These are phyloP conservation scores for Lottia scabra DNA, from an alignment of 2,888 invertebrate genomes.

Conservation along the genomic window DNA sequence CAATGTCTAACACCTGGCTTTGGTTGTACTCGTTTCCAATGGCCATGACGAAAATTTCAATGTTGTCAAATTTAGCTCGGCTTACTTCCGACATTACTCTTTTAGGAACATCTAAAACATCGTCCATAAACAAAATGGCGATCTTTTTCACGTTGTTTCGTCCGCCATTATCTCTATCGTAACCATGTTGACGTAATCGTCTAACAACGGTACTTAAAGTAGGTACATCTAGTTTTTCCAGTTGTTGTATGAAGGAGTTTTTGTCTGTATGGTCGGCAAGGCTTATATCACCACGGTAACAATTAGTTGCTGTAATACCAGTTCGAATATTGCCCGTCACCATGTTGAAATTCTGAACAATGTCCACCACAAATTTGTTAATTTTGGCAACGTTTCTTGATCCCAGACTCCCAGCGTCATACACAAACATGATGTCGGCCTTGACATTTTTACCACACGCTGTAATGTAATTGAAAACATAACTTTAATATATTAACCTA, in stretches of 20 bases:
- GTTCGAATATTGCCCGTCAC: slow-evolving; percentile 44
- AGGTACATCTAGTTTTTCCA: not conserved
- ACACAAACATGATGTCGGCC: not conserved
- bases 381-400: slow-evolving; percentile 26
- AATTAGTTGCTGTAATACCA: slow-evolving; percentile 47
- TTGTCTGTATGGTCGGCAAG: slow-evolving; percentile 32
- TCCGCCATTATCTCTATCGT: slow-evolving; percentile 30
- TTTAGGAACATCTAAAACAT: slow-evolving; percentile 35
- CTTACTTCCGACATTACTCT: slow-evolving; percentile 27
- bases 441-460: not conserved
- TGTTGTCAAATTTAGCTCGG: slow-evolving; percentile 33
- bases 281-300: slow-evolving; percentile 42
- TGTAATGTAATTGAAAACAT: not conserved
- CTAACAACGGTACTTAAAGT: not conserved
- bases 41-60: slow-evolving; percentile 40
- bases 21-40: not conserved
- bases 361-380: slow-evolving; percentile 40
- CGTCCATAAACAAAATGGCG: slow-evolving; percentile 53
- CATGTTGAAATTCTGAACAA: slow-evolving; percentile 45
- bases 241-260: not conserved
- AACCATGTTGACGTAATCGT: not conserved
- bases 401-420: slow-evolving; percentile 25
- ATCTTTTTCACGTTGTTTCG: slow-evolving; percentile 39
- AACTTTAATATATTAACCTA: too few relatives aligned
- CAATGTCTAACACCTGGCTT: not conserved